phyloP scores from a whole-genome alignment of 2,797 vertebrate genomes.

The Thalassophryne amazonica region DNA sequence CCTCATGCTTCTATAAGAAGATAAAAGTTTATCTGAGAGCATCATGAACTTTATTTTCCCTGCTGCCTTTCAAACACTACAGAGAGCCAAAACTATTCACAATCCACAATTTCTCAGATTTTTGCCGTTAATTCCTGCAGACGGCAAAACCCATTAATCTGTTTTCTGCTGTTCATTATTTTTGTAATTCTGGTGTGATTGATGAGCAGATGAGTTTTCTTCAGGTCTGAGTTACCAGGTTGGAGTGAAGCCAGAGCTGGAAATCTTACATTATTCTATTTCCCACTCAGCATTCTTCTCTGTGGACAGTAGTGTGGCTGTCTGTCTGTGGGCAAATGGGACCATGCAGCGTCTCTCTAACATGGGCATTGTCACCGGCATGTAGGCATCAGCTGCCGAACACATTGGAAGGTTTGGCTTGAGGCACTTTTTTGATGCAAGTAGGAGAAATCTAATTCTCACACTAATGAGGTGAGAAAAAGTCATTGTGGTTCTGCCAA shows the following conservation, averaged over 20 bases:
- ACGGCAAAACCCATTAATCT: background rate
- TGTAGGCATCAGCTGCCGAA: conserved; percentile 32
- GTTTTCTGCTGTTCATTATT: conserved; percentile 20
- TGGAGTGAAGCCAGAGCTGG: conserved; percentile 35
- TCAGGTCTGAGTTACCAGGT: conserved; percentile 33
- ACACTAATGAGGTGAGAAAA: conserved; percentile 18
- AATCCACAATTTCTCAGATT: background rate
- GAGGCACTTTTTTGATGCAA: conserved; percentile 47
- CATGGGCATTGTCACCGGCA: conserved; percentile 19
- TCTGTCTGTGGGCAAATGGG: conserved; percentile 9
- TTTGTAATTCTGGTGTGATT: conserved; percentile 19
- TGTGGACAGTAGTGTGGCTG: background rate
- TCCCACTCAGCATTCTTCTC: conserved; percentile 37
- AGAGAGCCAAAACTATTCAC: background rate
- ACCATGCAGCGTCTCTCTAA: conserved; percentile 8
- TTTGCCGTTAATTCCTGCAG: background rate
- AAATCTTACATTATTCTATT: conserved; percentile 49
- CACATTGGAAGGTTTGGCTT: conserved; percentile 35
- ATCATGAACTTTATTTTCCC: conserved; percentile 17
- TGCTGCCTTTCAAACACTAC: conserved; percentile 1
- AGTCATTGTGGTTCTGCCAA: conserved; percentile 35
- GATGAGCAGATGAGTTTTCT: conserved; percentile 22
- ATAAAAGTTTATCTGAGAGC: conserved; percentile 26
- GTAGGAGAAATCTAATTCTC: conserved; percentile 50
- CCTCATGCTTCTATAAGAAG: conserved; percentile 8